Evolutionary conservation across 2,888 invertebrate genomes (phyloP), one percentile per base, ranked within the genome.

Genomic region (Dorcus hopei): DNA sequence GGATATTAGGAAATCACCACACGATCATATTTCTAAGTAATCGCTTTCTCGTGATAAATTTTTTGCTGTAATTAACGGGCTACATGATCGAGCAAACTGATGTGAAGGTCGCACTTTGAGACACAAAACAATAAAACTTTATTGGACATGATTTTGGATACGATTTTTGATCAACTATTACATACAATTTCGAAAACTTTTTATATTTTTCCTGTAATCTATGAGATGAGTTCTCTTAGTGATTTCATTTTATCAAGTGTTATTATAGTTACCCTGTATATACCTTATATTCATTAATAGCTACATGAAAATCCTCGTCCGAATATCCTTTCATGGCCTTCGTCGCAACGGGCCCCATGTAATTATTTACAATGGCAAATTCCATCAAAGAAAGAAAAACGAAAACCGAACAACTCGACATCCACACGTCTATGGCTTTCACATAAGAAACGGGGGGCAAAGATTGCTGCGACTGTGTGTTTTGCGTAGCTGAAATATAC

Each of bases 381-480:
- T 94, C 93, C 86, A 94, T 93, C 38, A 93, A 82, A 0, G 93
- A 93, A 54, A 93, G 84, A 75, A 93, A 93, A n/a, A 94, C 93
- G 77, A 93, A 94, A 11, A 94, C 91, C 2, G 93, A 93, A 75
- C 93, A 94, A 0, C 91, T 92, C 0, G 92, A 93, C 93, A 93
- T 94, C 92, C 92, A 94, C 0, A 93, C 90, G 74, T 94, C 95
- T 53, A 95, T 93, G 0, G 94, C 94, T 79, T 95, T 95, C 0
- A 95, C 93, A 77, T 95, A 95, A 0, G 94, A 94, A 0, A 95
- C 95, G 0, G 94, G 93, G 0, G 94, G 95, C 65, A 95, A 80
- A 11, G 89, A 91, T 71, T 93, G 90, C 73, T 94, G 93, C 0
- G 94, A 93, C 73, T 94, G 94, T 0, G 94, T 93, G 77, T 93